phyloP scores from a whole-genome alignment of 2,888 invertebrate genomes.

The Dusona sp. region DNA sequence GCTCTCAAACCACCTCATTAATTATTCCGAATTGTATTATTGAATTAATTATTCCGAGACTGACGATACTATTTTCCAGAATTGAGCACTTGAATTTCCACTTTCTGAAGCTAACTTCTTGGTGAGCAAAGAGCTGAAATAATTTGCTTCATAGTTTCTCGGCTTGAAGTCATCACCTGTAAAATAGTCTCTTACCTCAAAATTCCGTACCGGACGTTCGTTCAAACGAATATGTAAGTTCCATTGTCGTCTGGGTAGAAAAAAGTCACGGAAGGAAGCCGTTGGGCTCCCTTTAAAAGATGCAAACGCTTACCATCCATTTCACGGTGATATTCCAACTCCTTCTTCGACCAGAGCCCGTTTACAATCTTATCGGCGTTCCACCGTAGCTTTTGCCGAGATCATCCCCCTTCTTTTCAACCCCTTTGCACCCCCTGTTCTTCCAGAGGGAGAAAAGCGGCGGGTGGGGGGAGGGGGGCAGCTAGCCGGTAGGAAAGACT shows the following conservation, averaged over 20 bases:
- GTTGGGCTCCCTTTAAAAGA: constrained; percentile 73
- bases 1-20: constrained; percentile 79
- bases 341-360: constrained; percentile 74
- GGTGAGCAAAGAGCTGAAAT: background rate
- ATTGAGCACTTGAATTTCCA: background rate
- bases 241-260: constrained; percentile 16
- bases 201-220: background rate
- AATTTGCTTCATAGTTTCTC: background rate
- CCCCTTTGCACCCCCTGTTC: constrained; percentile 46
- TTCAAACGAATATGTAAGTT: constrained; percentile 16
- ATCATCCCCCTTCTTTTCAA: constrained; percentile 28
- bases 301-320: constrained; percentile 77
- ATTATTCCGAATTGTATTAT: constrained; percentile 78
- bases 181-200: constrained; percentile 1
- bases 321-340: constrained; percentile 81
- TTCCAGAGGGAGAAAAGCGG: constrained; percentile 49
- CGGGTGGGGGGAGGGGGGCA: background rate
- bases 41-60: too few relatives aligned
- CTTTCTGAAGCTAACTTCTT: constrained; percentile 3
- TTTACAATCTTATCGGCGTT: constrained; percentile 81
- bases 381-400: constrained; percentile 71
- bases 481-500: constrained; percentile 56
- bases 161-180: background rate
- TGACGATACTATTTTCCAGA: constrained; percentile 77
- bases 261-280: constrained; percentile 62